Conservation (phyloP, 2,888 invertebrate species). For the Synanthedon formicaeformis region DNA sequence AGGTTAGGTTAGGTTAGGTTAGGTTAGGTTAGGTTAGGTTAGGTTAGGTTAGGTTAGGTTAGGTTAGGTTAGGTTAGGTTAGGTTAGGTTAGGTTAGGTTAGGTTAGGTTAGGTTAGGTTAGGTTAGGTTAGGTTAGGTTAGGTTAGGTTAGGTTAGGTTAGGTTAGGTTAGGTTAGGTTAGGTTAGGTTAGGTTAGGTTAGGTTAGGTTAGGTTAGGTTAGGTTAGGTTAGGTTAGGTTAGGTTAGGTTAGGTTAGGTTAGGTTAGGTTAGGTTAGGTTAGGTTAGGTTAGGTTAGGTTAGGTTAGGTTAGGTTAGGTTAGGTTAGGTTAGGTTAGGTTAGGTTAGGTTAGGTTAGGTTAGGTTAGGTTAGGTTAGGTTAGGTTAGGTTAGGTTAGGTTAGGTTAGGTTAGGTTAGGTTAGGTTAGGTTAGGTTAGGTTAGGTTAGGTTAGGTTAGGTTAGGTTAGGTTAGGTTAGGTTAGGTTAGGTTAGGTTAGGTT, state of each 20-base stretch:
- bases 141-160: constrained; percentile 6
- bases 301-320: constrained; percentile 10
- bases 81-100: constrained; percentile 9
- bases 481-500: constrained; percentile 6
- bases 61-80: constrained; percentile 8
- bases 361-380: constrained; percentile 8
- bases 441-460: constrained; percentile 6
- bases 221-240: constrained; percentile 7
- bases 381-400: constrained; percentile 9
- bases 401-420: constrained; percentile 9
- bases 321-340: constrained; percentile 8
- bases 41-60: constrained; percentile 7
- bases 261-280: constrained; percentile 9
- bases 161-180: constrained; percentile 6
- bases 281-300: constrained; percentile 11
- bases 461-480: constrained; percentile 6
- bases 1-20: constrained; percentile 10
- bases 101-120: constrained; percentile 9
- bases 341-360: constrained; percentile 7
- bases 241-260: constrained; percentile 9
- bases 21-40: constrained; percentile 8
- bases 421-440: constrained; percentile 8
- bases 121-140: constrained; percentile 8
- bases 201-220: constrained; percentile 6
- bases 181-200: constrained; percentile 6